A percentile compares a stretch with the other conserved stretches of the same genome.
Evolutionary conservation across 2,113 vertebrate species (phyloP).

Genomic region (Oreamnos americanus): DNA sequence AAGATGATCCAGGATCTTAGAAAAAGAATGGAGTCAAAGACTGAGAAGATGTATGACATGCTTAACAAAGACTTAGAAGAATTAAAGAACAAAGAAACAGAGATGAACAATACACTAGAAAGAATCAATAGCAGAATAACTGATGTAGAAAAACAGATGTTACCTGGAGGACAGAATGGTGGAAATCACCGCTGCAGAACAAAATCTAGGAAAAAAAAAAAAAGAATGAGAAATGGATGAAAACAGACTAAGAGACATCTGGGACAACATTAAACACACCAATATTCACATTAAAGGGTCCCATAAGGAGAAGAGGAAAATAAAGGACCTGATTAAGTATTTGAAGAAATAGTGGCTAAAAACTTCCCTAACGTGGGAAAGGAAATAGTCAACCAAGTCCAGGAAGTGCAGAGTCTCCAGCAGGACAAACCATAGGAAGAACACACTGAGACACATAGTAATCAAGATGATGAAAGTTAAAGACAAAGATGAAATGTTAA

Average conservation of each 20-base stretch:
- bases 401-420: not conserved
- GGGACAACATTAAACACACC: not conserved
- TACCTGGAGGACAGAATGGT: not conserved
- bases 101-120: not conserved
- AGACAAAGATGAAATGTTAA: not conserved
- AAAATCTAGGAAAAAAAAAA: fast-evolving
- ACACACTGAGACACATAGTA: not conserved
- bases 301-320: not conserved
- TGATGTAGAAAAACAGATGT: not conserved
- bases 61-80: not conserved
- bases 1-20: not conserved
- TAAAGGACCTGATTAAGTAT: not conserved
- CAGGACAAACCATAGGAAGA: not conserved
- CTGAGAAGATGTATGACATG: not conserved
- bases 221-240: not conserved
- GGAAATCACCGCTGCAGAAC: not conserved
- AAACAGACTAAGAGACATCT: not conserved
- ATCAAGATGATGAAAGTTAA: not conserved
- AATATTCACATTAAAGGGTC: not conserved
- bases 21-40: not conserved
- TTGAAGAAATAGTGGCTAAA: not conserved
- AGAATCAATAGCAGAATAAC: not conserved
- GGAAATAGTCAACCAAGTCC: not conserved
- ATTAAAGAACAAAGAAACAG: not conserved
- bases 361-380: not conserved